Evolutionary conservation across 2,888 invertebrate genomes (phyloP).

Genomic region (Euproctis similis): DNA sequence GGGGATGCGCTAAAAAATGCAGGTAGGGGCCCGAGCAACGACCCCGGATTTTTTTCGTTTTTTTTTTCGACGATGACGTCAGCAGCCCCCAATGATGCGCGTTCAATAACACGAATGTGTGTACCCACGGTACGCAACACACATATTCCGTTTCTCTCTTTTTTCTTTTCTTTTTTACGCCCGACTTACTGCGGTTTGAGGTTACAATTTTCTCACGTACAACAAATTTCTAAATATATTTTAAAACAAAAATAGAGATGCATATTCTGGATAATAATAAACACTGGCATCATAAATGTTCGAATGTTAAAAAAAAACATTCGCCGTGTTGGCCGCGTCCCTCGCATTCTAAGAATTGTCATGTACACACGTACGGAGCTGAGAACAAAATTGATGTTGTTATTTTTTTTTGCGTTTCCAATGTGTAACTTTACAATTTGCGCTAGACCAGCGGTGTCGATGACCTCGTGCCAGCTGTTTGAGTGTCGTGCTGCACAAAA

Average conservation of each 20-base stretch:
- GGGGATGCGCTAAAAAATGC: constrained; percentile 70
- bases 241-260: too few relatives aligned
- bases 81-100: constrained; percentile 33
- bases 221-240: constrained; percentile 17
- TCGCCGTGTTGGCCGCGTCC: constrained; percentile 39
- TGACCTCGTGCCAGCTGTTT: constrained; percentile 71
- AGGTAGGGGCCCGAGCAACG: constrained; percentile 69
- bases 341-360: constrained; percentile 42
- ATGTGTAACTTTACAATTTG: constrained; percentile 70
- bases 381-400: constrained; percentile 50
- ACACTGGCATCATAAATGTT: too few relatives aligned
- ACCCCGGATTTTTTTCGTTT: constrained; percentile 57
- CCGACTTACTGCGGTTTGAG: constrained; percentile 11
- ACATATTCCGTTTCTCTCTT: constrained; percentile 9
- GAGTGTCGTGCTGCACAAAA: constrained; percentile 54
- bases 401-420: constrained; percentile 56
- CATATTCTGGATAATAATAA: too few relatives aligned
- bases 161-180: constrained; percentile 10
- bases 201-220: constrained; percentile 9
- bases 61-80: constrained; percentile 54
- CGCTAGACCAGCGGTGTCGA: constrained; percentile 58
- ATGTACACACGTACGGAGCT: constrained; percentile 40
- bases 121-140: constrained; percentile 8
- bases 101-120: constrained; percentile 38
- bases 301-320: constrained; percentile 29